Evolutionary conservation across 2,797 vertebrate genomes (phyloP), one percentile per base, ranked within the genome.

Genomic region (Helarctos malayanus): DNA sequence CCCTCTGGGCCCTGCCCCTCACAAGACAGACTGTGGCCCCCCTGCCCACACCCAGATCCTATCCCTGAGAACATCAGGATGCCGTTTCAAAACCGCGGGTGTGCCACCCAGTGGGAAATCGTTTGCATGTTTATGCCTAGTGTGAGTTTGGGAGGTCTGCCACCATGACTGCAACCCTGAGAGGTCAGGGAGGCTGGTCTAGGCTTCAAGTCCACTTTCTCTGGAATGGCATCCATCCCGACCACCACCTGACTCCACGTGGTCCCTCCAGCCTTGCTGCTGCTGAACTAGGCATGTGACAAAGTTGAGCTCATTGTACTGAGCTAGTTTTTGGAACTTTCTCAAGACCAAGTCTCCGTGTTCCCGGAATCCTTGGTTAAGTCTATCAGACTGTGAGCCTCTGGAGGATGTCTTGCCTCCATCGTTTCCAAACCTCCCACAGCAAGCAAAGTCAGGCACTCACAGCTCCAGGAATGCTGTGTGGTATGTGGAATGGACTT

Each of bases 1-100:
- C 69, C 83, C 68, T 38, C 49, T 27, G 75, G 81, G 73, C 19
- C n/a, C 27, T 83, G 9, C 86, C 94, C 49, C 93, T 89, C 75
- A 19, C 23, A 11, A 21, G 83, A 11, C n/a, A 21, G 1, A 0
- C 9, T 29, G 2, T 3, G 47, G 59, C 45, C 68, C 87, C 35
- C 7, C 6, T 27, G 52, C 32, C 65, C 63, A 59, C 69, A 35
- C 92, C 88, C 69, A 49, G 49, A 15, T 29, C 81, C 49, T 32
- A 45, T 35, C 81, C 35, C 65, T 63, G 9, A 6, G 32, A 41
- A 38, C 18, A 35, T 38, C 80, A 47, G 1, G 0, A 76, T 47
- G 41, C 54, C 35, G 52, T 56, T 90, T 56, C 29, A 9, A 69
- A 57, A 57, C 3, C 7, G 19, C 19, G 54, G 57, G 65, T 10